Percentiles rank a stretch among this genome's conserved stretches.
phyloP scores from a whole-genome alignment of 2,888 invertebrate species.

The Apodemia zela region DNA sequence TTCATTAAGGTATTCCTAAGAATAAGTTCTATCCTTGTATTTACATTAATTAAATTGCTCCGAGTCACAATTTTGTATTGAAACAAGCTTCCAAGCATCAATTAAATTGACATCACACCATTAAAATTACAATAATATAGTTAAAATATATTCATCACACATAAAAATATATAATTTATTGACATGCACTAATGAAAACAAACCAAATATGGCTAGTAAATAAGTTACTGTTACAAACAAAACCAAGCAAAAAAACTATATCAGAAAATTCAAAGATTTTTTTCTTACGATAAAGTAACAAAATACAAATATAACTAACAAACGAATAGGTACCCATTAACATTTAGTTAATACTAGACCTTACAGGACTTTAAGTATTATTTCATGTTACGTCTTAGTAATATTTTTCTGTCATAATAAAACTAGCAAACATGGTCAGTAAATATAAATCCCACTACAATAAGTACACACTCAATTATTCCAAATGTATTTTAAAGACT shows the following conservation, averaged over 20 bases:
- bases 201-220: slow-evolving; percentile 56
- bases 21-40: background rate
- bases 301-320: slow-evolving; percentile 19
- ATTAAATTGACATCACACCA: slow-evolving; percentile 33
- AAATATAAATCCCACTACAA: slow-evolving; percentile 15
- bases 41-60: background rate
- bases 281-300: slow-evolving; percentile 20
- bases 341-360: slow-evolving; percentile 12
- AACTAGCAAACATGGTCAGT: slow-evolving; percentile 10
- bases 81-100: slow-evolving; percentile 22
- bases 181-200: slow-evolving; percentile 50
- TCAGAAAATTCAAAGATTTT: slow-evolving; percentile 41
- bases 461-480: slow-evolving; percentile 14
- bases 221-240: slow-evolving; percentile 68
- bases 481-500: slow-evolving; percentile 12
- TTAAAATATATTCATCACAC: slow-evolving; percentile 24
- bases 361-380: slow-evolving; percentile 4
- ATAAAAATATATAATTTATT: slow-evolving; percentile 31
- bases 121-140: slow-evolving; percentile 27
- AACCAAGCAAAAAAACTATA: slow-evolving; percentile 52
- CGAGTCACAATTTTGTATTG: slow-evolving; percentile 21
- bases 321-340: slow-evolving; percentile 23
- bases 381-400: background rate
- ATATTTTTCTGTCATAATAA: slow-evolving; percentile 4
- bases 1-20: slow-evolving; percentile 5